Conservation (phyloP, 2,888 invertebrate genomes). For the Melanotus villosus region DNA sequence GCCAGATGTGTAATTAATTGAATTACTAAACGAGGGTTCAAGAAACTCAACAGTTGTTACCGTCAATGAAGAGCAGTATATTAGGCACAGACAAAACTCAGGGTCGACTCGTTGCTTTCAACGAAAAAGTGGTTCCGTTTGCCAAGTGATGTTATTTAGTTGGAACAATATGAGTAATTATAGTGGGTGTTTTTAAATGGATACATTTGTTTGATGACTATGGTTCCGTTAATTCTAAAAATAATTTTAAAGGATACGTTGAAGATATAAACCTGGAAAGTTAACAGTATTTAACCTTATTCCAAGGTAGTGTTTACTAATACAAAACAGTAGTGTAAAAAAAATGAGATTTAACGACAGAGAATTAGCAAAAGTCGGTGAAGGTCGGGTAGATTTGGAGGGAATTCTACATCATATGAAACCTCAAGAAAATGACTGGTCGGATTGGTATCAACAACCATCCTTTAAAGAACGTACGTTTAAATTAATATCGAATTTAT, state of each 20-base stretch:
- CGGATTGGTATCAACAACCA: slow-evolving; percentile 66
- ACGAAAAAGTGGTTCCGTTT: not conserved
- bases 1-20: too few species aligned
- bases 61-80: too few species aligned
- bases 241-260: not conserved
- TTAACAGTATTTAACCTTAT: not conserved
- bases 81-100: not conserved
- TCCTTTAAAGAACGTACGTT: slow-evolving; percentile 84
- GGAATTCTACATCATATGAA: slow-evolving; percentile 82
- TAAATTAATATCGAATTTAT: slow-evolving; percentile 80
- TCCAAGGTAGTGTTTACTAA: not conserved
- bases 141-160: not conserved
- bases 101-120: not conserved
- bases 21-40: too few species aligned
- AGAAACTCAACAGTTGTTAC: too few species aligned
- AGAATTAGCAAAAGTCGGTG: slow-evolving; percentile 77
- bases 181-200: slow-evolving; percentile 9
- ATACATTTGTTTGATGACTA: not conserved
- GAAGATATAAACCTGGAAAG: not conserved
- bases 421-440: slow-evolving; percentile 72
- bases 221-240: not conserved
- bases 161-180: slow-evolving; percentile 18
- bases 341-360: slow-evolving; percentile 81
- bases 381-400: slow-evolving; percentile 75
- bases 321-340: not conserved